These are phyloP conservation scores for Cephus nigrinus DNA, from an alignment of 2,888 invertebrate genomes.

Conservation along the genomic window DNA sequence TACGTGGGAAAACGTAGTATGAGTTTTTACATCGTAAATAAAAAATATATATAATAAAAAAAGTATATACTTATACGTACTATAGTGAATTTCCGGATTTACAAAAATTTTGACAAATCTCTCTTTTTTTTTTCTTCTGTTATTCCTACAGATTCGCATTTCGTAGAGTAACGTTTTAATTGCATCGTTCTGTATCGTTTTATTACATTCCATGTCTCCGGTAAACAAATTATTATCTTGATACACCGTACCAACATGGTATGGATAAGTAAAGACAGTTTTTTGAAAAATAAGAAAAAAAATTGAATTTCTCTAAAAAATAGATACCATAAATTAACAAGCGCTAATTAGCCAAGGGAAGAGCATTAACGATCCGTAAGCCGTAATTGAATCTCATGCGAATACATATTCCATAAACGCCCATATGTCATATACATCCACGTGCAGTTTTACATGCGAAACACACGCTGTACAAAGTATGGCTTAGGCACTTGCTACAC, in stretches of 20 bases:
- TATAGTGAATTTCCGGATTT: neutral
- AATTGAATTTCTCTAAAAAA: neutral
- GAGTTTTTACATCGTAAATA: neutral
- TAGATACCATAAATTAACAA: too few species aligned
- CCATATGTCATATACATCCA: neutral
- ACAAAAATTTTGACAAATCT: neutral
- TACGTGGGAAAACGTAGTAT: neutral
- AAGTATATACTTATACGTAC: too few species aligned
- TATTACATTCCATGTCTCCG: neutral
- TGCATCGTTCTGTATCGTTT: neutral
- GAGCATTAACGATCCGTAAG: neutral
- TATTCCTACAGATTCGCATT: neutral
- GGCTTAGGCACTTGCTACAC: neutral
- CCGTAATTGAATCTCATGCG: neutral
- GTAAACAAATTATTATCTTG: neutral
- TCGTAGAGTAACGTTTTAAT: neutral
- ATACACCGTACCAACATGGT: neutral
- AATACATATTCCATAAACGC: neutral
- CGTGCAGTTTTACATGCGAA: neutral
- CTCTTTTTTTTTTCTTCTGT: neutral
- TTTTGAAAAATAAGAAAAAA: neutral
- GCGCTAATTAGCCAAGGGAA: neutral
- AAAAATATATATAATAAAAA: neutral
- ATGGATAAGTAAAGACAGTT: neutral
- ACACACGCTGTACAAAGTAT: neutral